A percentile compares a stretch with the other conserved stretches of the same genome.
Conservation (phyloP, 2,113 vertebrate species). For the Chaenocephalus aceratus region DNA sequence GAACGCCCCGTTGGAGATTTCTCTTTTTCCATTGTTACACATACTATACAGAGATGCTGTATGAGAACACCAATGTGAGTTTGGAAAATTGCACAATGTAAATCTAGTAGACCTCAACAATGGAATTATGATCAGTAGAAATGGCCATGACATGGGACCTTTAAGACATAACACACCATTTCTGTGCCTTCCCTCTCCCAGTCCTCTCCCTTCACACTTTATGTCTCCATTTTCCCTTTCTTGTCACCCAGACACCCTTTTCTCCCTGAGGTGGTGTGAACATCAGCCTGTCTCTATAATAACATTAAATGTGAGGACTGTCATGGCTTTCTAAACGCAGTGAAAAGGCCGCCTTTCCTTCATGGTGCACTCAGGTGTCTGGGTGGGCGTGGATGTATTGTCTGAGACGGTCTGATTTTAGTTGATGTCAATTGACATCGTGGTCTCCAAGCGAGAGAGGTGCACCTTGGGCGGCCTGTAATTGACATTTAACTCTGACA, state of each 20-base stretch:
- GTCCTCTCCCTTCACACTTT: neutral
- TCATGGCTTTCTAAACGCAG: neutral
- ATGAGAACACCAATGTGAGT: too few species aligned
- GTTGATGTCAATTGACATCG: conserved; percentile 58
- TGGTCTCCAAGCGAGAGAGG: conserved; percentile 29
- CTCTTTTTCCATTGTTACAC: too few species aligned
- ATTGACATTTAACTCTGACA: conserved; percentile 66
- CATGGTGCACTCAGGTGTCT: neutral
- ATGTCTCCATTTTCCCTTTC: neutral
- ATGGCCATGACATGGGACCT: too few species aligned
- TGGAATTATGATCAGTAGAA: too few species aligned
- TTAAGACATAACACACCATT: too few species aligned
- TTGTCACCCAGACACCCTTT: neutral
- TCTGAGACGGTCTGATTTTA: conserved; percentile 46
- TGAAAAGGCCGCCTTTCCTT: too few species aligned
- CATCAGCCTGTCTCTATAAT: conserved; percentile 6
- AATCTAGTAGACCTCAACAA: too few species aligned
- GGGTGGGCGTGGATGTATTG: conserved; percentile 39
- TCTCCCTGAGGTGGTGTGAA: neutral
- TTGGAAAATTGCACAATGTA: too few species aligned
- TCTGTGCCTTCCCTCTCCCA: neutral
- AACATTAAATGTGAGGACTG: conserved; percentile 14
- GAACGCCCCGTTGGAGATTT: too few species aligned
- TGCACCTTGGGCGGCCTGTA: conserved; percentile 48
- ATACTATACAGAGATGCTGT: too few species aligned